These are phyloP conservation scores for Aplocera efformata DNA, from an alignment of 2,888 invertebrate species.

Conservation along the genomic window DNA sequence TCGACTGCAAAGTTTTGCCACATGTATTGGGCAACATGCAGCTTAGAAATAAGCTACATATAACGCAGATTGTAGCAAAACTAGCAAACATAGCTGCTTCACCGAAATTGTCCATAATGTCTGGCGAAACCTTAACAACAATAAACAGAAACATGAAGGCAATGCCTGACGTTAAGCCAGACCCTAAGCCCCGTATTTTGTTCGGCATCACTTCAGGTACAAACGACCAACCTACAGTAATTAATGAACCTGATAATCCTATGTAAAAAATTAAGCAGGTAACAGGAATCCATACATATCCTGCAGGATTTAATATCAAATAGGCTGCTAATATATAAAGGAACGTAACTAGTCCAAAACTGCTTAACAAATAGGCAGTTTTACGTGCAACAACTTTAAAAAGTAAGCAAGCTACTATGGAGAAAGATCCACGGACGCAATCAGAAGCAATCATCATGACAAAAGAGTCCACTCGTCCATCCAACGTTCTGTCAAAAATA, in stretches of 20 bases:
- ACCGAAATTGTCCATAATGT: constrained; percentile 8
- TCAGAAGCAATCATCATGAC: constrained; percentile 10
- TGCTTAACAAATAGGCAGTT: constrained; percentile 1
- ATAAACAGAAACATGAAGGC: constrained; percentile 7
- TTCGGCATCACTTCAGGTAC: constrained; percentile 40
- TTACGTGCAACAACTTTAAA: constrained; percentile 10
- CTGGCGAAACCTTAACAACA: constrained; percentile 9
- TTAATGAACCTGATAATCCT: constrained; percentile 26
- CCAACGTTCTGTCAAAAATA: constrained; percentile 10
- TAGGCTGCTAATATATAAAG: constrained; percentile 1
- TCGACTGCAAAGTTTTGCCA: constrained; percentile 80
- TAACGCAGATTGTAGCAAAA: constrained; percentile 2
- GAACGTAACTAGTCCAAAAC: constrained; percentile 2
- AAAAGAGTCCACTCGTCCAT: constrained; percentile 10
- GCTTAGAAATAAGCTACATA: constrained; percentile 18
- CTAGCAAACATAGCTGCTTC: constrained; percentile 3
- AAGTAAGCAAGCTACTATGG: constrained; percentile 4
- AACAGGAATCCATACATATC: constrained; percentile 4
- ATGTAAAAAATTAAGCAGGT: constrained; percentile 6
- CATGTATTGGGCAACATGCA: constrained; percentile 41
- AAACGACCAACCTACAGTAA: constrained; percentile 39
- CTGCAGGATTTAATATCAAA: neutral
- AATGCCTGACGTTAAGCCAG: constrained; percentile 23
- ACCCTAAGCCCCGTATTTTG: constrained; percentile 37
- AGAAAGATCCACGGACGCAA: neutral